Base-by-base conservation (phyloP, 2,113 vertebrate genomes). In the Ploceus nigricollis region DNA sequence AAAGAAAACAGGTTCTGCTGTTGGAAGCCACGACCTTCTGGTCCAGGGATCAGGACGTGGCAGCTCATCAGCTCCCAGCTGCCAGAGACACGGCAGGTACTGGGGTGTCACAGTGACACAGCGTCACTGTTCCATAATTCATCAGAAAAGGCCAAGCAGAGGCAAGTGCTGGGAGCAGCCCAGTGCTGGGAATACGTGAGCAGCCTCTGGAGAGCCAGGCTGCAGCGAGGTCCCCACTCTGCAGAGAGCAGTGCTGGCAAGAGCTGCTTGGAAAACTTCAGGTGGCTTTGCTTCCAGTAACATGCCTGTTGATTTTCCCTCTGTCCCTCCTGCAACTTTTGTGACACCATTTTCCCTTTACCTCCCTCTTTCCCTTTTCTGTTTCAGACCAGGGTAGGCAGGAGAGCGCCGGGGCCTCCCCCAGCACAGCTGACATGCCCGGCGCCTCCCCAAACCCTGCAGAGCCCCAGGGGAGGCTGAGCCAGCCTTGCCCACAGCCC, bases 1-100 rank as follows among this genome's bases (percentile, higher is more conserved):
- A 90, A 48, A 51, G 57, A 86, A 90, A 94, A 91, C 95, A 95
- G 40, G 83, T 64, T 86, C 56, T 90, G 91, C 71, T 90, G 33
- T 7, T 28, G 89, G 93, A 72, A 64, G 39, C 33, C 4, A 1
- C 3, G 13, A 87, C 83, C 83, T 89, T 8, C 58, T 14, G 57
- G 44, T 58, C 5, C 60, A 2, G 68, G 14, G 93, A 56, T 37
- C 58, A 42, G 89, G 50, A 83, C 5, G 12, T 39, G 27, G 61
- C 93, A 77, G 82, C 90, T 61, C 93, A 25, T 84, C 94, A 94
- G 77, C 31, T 13, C 37, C 78, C 78, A 22, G 27, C 92, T 92
- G 94, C 80, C 94, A 77, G 91, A 66, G 42, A 6, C 45, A 3
- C 42, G 4, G 76, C 54, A 2, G 60, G 64, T 18, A 57, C 48